phyloP scores from a whole-genome alignment of 2,797 vertebrate species.

The Natrix natrix region DNA sequence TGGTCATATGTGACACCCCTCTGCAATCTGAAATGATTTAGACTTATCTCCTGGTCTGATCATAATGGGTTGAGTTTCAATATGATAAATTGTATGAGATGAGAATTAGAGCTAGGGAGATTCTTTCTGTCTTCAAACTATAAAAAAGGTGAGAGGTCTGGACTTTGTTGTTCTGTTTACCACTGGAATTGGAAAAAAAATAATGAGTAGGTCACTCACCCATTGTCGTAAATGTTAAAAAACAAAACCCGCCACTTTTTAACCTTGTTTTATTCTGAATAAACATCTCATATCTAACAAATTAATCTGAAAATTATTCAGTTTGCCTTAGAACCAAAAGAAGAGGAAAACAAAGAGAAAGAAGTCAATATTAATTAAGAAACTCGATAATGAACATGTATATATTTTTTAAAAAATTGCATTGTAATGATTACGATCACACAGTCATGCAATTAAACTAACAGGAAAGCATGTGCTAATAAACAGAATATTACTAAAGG shows the following conservation, averaged over 20 bases:
- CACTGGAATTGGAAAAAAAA: not conserved
- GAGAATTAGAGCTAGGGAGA: not conserved
- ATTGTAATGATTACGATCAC: conserved; percentile 12
- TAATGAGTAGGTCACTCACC: not conserved
- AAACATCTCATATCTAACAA: not conserved
- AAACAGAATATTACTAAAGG: not conserved
- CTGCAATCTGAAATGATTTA: not conserved
- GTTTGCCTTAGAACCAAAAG: not conserved
- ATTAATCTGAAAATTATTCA: conserved; percentile 19
- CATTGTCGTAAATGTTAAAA: not conserved
- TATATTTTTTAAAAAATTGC: not conserved
- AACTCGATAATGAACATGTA: conserved; percentile 2
- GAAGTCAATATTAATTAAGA: conserved; percentile 8
- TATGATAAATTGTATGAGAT: not conserved
- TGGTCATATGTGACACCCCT: not conserved
- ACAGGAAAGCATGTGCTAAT: conserved; percentile 7
- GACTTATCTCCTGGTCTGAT: not conserved
- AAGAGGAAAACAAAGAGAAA: not conserved
- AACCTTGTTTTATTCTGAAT: not conserved
- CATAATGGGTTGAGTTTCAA: not conserved
- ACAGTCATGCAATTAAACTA: conserved; percentile 19
- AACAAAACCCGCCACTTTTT: not conserved
- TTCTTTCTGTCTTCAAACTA: not conserved
- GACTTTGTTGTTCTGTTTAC: not conserved
- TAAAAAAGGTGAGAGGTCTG: not conserved